Percentiles rank a stretch among this genome's conserved stretches.
These are phyloP conservation scores for Anas bernieri DNA, from an alignment of 2,797 vertebrate species.

Conservation along the genomic window DNA sequence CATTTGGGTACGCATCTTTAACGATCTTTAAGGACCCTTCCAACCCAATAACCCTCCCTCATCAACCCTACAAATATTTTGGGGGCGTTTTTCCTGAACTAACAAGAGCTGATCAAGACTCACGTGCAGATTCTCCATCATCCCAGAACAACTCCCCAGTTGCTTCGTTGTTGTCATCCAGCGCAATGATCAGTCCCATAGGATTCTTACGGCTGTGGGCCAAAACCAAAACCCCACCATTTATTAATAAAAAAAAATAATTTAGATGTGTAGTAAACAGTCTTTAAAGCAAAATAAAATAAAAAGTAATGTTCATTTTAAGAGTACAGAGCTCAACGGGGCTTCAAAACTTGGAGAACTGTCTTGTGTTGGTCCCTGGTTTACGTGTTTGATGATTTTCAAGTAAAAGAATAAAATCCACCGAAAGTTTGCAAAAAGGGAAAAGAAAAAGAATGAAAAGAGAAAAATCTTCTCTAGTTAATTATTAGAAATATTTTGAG, in stretches of 20 bases:
- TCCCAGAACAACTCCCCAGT: slow-evolving; percentile 93
- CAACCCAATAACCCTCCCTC: too few relatives aligned
- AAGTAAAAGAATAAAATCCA: background rate
- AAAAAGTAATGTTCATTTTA: background rate
- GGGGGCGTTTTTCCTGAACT: fast-evolving
- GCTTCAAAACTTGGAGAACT: background rate
- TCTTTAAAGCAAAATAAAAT: too few relatives aligned
- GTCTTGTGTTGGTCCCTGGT: too few relatives aligned
- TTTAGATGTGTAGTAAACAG: background rate
- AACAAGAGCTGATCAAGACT: background rate
- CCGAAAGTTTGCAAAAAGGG: background rate
- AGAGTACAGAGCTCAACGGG: fast-evolving
- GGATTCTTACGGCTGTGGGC: slow-evolving; percentile 84
- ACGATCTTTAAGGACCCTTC: too few relatives aligned
- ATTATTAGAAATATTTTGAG: background rate
- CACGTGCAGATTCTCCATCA: slow-evolving; percentile 90
- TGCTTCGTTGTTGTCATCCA: slow-evolving; percentile 83
- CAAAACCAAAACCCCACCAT: background rate
- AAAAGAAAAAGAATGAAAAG: fast-evolving
- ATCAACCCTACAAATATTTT: background rate
- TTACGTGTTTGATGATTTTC: background rate
- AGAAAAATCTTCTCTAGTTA: background rate
- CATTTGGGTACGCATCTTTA: too few relatives aligned
- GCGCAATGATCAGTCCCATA: slow-evolving; percentile 89
- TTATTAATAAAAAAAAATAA: background rate